Base-by-base conservation (phyloP, 2,797 vertebrate genomes). In the Platalea minor region DNA sequence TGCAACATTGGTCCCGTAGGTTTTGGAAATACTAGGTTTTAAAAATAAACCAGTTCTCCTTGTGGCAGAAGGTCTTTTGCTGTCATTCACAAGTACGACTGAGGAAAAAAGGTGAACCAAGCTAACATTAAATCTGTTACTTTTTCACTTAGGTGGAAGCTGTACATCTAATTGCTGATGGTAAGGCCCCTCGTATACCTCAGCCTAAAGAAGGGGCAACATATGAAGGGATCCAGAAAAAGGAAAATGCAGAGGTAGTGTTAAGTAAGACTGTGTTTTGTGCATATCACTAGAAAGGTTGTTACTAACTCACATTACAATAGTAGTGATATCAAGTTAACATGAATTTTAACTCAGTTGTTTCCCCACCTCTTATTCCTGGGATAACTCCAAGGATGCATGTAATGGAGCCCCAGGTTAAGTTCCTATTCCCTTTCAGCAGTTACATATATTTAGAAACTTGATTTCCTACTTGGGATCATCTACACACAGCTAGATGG, bases 181-280 rank as follows among this genome's bases (percentile, higher is more conserved):
- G 99, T 21, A 99, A 99, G 90, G 99, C 99, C 13, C 98, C 98
- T 74, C 98, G 98, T 19, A 91, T 98, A 82, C 98, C 98, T 69
- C 99, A 99, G 94, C 68, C 98, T 21, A 97, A 99, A 95, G 98
- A 99, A 95, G 99, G 99, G 39, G 99, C 99, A 11, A 99, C 98
- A 17, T 99, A 99, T 16, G 99, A 99, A 98, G 99, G 99, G 50
- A 99, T 99, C 93, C 99, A 99, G 98, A 99, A 98, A 97, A 99
- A 99, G 91, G 99, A 99, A 92, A 99, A 99, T 35, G 98, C 99
- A 85, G 97, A 98, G 98, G 99, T 99, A 97, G 37, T 75, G 24
- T 86, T 75, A 74, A 89, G 39, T 91, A 85, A 65, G 15, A 20
- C 23, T 33, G 3, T 5, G 2, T 5, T 81, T 82, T 48, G 13